Conservation (phyloP, 2,113 vertebrate genomes). For the Neofelis nebulosa region DNA sequence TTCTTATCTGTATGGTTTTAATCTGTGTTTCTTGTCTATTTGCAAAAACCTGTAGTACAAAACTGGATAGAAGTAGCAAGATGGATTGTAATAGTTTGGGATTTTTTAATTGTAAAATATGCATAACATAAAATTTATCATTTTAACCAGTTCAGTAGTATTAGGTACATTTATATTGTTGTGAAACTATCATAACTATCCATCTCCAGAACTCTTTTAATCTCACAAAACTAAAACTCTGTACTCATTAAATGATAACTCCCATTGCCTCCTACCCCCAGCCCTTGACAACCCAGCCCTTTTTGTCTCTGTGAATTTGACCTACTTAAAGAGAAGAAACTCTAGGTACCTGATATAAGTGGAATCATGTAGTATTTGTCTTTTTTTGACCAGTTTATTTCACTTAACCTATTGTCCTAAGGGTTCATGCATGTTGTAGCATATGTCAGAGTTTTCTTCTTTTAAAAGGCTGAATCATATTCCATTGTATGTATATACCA, state of each 20-base stretch:
- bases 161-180: not conserved
- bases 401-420: not conserved
- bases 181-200: not conserved
- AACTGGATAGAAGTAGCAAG: not conserved
- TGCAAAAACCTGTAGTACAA: not conserved
- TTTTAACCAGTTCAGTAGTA: not conserved
- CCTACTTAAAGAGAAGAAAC: not conserved
- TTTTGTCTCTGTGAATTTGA: not conserved
- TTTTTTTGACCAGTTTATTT: conserved; percentile 12
- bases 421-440: not conserved
- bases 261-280: not conserved
- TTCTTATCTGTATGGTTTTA: not conserved
- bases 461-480: not conserved
- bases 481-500: not conserved
- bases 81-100: not conserved
- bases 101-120: not conserved
- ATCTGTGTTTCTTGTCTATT: not conserved
- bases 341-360: not conserved
- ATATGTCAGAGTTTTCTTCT: not conserved
- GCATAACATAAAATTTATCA: not conserved
- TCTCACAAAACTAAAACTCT: not conserved
- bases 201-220: not conserved
- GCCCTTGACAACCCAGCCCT: not conserved
- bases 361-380: not conserved
- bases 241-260: not conserved